A percentile compares a stretch with the other conserved stretches of the same genome.
These are phyloP conservation scores for Dioctria linearis DNA, from an alignment of 2,888 invertebrate species.

Conservation along the genomic window DNA sequence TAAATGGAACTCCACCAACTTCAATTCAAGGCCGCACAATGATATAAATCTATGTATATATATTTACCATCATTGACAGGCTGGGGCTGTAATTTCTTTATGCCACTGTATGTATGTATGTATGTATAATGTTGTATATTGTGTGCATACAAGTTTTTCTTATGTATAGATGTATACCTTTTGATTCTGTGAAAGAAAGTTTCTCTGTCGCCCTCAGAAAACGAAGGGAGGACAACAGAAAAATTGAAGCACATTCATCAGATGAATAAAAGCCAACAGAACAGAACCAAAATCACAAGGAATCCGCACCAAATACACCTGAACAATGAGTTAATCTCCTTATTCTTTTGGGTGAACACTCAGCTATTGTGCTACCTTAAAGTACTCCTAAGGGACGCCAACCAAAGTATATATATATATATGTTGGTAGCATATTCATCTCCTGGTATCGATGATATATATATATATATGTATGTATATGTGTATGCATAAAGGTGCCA, in stretches of 20 bases:
- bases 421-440: too few relatives aligned
- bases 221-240: neutral
- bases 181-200: neutral
- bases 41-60: slow-evolving; percentile 21
- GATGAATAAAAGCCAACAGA: slow-evolving; percentile 23
- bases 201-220: neutral
- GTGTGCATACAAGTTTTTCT: neutral
- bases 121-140: neutral
- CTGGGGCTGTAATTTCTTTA: neutral
- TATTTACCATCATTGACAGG: neutral
- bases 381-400: slow-evolving; percentile 11
- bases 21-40: neutral
- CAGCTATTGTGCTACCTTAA: slow-evolving; percentile 32
- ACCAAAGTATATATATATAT: neutral
- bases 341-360: slow-evolving; percentile 42
- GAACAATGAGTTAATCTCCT: slow-evolving; percentile 49
- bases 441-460: neutral
- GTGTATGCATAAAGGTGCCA: neutral
- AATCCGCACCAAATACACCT: slow-evolving; percentile 17
- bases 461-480: neutral
- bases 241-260: slow-evolving; percentile 29
- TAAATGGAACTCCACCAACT: slow-evolving; percentile 15
- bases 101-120: neutral
- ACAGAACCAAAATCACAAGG: slow-evolving; percentile 21
- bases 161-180: too few relatives aligned